These are phyloP conservation scores for Ceyx cyanopectus DNA, from an alignment of 2,113 vertebrate species.

Conservation along the genomic window DNA sequence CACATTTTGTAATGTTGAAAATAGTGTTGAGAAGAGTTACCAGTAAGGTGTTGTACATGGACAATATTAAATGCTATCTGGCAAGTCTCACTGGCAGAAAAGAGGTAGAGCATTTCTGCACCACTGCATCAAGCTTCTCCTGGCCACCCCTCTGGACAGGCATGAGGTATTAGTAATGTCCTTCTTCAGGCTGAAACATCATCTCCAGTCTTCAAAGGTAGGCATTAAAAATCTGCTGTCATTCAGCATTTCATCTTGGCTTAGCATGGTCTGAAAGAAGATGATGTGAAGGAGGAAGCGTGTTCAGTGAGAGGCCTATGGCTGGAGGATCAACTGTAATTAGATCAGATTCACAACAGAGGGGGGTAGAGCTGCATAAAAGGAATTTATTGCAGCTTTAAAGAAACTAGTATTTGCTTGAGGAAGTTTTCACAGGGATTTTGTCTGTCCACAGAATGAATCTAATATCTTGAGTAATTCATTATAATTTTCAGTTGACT, in stretches of 20 bases:
- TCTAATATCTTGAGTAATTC: neutral
- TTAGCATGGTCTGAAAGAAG: conserved; percentile 87
- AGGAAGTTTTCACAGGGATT: neutral
- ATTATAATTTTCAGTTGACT: neutral
- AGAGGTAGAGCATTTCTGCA: neutral
- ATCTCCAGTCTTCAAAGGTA: conserved; percentile 73
- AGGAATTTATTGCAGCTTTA: neutral
- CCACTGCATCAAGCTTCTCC: neutral
- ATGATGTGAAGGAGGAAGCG: neutral
- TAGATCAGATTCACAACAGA: neutral
- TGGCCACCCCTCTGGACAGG: neutral
- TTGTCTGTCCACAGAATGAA: neutral
- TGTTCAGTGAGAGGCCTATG: neutral
- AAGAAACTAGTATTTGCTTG: neutral
- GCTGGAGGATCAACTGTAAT: neutral
- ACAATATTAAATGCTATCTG: neutral
- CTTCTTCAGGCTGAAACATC: conserved; percentile 43
- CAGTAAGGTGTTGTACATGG: neutral
- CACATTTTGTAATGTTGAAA: neutral
- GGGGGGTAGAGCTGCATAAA: neutral
- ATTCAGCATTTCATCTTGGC: conserved; percentile 84
- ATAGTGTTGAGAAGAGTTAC: neutral
- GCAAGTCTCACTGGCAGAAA: neutral
- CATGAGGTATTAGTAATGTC: conserved; percentile 13
- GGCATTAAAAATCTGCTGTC: conserved; percentile 80